phyloP scores from a whole-genome alignment of 2,888 invertebrate species.

The Hypolimnas misippus region DNA sequence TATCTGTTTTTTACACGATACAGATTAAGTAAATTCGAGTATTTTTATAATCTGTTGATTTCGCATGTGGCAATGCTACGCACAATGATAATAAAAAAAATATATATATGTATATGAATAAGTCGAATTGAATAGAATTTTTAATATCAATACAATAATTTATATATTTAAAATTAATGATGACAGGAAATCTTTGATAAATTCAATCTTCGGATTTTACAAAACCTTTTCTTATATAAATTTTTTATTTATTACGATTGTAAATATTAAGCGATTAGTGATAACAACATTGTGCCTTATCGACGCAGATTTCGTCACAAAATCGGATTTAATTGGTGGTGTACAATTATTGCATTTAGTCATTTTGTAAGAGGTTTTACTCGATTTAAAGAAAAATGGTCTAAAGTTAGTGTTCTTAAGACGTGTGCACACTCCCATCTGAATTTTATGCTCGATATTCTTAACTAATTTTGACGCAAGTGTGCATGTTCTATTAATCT shows the following conservation, averaged over 20 bases:
- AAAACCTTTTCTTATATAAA: slow-evolving; percentile 7
- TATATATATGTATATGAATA: neutral
- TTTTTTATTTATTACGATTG: slow-evolving; percentile 18
- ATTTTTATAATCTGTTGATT: slow-evolving; percentile 6
- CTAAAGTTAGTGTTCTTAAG: slow-evolving; percentile 17
- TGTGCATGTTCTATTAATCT: neutral
- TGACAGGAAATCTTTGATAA: slow-evolving; percentile 6
- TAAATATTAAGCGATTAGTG: slow-evolving; percentile 31
- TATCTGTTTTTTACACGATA: neutral
- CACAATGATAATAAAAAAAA: slow-evolving; percentile 6
- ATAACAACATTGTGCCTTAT: slow-evolving; percentile 36
- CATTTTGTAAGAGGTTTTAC: slow-evolving; percentile 31
- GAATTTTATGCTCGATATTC: neutral
- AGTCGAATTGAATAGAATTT: slow-evolving; percentile 10
- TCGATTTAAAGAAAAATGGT: slow-evolving; percentile 2
- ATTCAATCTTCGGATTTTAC: neutral
- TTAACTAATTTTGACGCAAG: neutral
- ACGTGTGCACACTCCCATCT: slow-evolving; percentile 7
- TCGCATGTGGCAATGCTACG: slow-evolving; percentile 17
- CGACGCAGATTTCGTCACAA: slow-evolving; percentile 24
- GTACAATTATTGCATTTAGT: slow-evolving; percentile 41
- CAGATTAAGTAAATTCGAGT: neutral
- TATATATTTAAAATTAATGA: neutral
- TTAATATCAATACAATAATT: neutral
- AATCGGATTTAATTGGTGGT: slow-evolving; percentile 26